Evolutionary conservation across 2,797 vertebrate genomes (phyloP), one percentile per base, ranked within the genome.

Genomic region (Lycodopsis pacificus): DNA sequence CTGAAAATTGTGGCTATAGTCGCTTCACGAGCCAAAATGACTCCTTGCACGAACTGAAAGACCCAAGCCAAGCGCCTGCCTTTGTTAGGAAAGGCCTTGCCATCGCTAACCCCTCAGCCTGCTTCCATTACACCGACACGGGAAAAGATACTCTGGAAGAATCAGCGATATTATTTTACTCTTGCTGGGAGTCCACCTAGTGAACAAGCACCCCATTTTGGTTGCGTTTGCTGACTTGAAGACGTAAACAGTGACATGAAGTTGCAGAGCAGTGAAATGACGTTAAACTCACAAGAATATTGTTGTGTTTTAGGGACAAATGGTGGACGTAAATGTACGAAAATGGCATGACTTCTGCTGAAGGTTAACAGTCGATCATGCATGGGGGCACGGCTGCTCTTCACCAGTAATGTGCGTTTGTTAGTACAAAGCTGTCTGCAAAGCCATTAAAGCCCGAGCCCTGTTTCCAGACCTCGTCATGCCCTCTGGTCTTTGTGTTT

Each of bases 401-500:
- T 86, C 80, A 78, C 82, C 86, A 54, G 83, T 53, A 77, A 84
- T 73, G 74, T 87, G 89, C 76, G 75, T 73, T 81, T 92, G 91
- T 93, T 91, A 58, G 85, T 83, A 82, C 84, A 92, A 71, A 49
- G 78, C 87, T 77, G 79, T 86, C 85, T 85, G 84, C 81, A 86
- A 86, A 92, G 86, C 90, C 91, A 85, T 90, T 89, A 87, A 82
- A 91, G 75, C 80, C 65, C 65, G 3, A 72, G 68, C 83, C 75
- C 70, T 79, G 82, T 82, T 89, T 85, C 73, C 65, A 87, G 90
- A 85, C 85, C 86, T 85, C 44, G 53, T 84, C 74, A 66, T 90
- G 90, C 86, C 89, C 88, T 89, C 86, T 86, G 86, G 89, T 88
- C 87, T 91, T 94, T 95, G 91, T 93, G 79, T 67, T 73, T 65